phyloP scores from a whole-genome alignment of 1,140 invertebrate genomes.

The Diplogasteroides magnus region DNA sequence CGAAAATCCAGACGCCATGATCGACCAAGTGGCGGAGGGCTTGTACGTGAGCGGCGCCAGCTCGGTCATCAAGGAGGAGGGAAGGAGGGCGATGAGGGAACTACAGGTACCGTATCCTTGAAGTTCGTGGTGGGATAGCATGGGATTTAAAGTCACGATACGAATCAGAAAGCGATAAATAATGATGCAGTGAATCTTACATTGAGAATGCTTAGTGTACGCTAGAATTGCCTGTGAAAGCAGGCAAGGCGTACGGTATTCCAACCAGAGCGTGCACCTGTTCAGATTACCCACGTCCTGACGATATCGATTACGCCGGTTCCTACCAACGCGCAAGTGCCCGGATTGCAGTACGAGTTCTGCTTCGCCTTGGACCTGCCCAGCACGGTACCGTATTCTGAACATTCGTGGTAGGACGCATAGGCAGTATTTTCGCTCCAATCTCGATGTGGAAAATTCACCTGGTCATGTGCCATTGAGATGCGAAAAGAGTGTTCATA shows the following conservation, averaged over 20 bases:
- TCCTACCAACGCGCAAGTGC: constrained; percentile 11
- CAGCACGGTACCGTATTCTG: too few species aligned
- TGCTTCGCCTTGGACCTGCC: constrained; percentile 32
- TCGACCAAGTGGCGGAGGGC: constrained; percentile 37
- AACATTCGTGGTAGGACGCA: too few species aligned
- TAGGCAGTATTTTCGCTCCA: too few species aligned
- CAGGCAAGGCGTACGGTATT: too few species aligned
- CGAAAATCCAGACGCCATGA: too few species aligned
- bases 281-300: constrained; percentile 40
- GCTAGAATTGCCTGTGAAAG: too few species aligned
- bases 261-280: not conserved
- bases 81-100: constrained; percentile 13
- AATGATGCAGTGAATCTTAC: too few species aligned
- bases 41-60: constrained; percentile 40
- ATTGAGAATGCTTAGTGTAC: too few species aligned
- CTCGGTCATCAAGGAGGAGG: constrained; percentile 23
- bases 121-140: too few species aligned
- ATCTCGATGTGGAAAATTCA: too few species aligned
- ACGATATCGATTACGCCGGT: constrained; percentile 40
- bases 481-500: too few species aligned
- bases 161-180: not conserved
- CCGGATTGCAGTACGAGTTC: constrained; percentile 37
- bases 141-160: not conserved
- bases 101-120: not conserved
- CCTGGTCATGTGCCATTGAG: too few species aligned